A percentile compares a stretch with the other conserved stretches of the same genome.
Evolutionary conservation across 2,888 invertebrate species (phyloP).

Genomic region (Cheilosia pagana): DNA sequence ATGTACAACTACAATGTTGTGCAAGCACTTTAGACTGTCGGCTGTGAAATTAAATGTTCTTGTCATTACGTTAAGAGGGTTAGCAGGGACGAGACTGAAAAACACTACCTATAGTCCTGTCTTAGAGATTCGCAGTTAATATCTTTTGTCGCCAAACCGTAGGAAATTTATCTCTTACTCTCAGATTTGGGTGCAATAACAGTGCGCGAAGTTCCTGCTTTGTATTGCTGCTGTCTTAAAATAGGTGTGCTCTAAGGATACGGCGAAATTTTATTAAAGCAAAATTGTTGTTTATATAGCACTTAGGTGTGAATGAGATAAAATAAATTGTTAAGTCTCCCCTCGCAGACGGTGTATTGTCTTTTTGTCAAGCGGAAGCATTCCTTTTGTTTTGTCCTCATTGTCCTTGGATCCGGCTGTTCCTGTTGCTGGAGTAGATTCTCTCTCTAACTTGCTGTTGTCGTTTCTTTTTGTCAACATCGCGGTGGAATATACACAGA

Average conservation of each 20-base stretch:
- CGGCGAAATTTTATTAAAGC: conserved; percentile 63
- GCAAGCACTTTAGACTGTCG: conserved; percentile 66
- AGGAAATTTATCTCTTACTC: conserved; percentile 36
- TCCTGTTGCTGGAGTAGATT: conserved; percentile 21
- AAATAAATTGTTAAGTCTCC: conserved; percentile 63
- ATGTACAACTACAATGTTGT: conserved; percentile 45
- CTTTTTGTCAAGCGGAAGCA: conserved; percentile 76
- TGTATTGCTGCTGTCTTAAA: background rate
- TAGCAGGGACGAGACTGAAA: conserved; percentile 22
- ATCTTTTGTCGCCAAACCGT: conserved; percentile 55
- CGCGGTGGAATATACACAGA: conserved; percentile 29
- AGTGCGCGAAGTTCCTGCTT: background rate
- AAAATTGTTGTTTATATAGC: conserved; percentile 72
- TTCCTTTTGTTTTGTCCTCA: conserved; percentile 67
- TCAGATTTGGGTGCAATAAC: conserved; percentile 10
- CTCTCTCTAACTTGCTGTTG: conserved; percentile 23
- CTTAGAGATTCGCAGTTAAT: conserved; percentile 52
- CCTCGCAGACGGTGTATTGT: conserved; percentile 35
- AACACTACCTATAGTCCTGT: conserved; percentile 31
- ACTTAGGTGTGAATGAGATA: conserved; percentile 72
- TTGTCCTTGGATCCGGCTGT: conserved; percentile 68
- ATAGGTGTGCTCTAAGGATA: conserved; percentile 55
- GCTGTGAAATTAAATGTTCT: conserved; percentile 69
- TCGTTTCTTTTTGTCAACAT: conserved; percentile 40
- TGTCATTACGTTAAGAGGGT: conserved; percentile 68